These are phyloP conservation scores for Saturnia pavonia DNA, from an alignment of 2,888 invertebrate species.

Conservation along the genomic window DNA sequence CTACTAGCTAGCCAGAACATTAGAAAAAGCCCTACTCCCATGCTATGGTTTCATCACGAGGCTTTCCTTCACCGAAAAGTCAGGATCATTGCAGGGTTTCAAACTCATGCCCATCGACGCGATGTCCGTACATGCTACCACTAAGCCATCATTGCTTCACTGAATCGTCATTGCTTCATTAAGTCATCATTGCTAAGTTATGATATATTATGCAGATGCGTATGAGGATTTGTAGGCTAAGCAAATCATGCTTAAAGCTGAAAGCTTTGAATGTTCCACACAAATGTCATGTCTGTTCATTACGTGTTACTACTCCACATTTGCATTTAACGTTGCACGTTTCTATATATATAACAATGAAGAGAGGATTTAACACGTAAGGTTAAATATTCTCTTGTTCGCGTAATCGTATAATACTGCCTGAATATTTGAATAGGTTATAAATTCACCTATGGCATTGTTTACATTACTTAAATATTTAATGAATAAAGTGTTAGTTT, in stretches of 20 bases:
- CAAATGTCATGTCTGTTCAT: constrained; percentile 2
- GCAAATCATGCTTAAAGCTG: background rate
- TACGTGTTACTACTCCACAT: constrained; percentile 1
- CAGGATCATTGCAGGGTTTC: too few relatives aligned
- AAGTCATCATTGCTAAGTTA: too few relatives aligned
- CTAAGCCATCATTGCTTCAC: too few relatives aligned
- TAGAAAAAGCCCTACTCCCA: too few relatives aligned
- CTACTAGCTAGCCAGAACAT: too few relatives aligned
- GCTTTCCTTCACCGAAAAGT: too few relatives aligned
- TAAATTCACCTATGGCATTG: background rate
- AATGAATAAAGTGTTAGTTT: background rate
- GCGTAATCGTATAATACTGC: background rate
- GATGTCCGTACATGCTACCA: too few relatives aligned
- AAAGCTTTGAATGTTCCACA: background rate
- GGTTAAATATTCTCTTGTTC: constrained; percentile 13
- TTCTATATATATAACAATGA: constrained; percentile 5
- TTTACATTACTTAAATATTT: background rate
- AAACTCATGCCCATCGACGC: too few relatives aligned
- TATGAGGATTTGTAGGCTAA: background rate
- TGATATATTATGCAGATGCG: background rate
- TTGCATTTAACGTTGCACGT: constrained; percentile 10
- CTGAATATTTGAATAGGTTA: background rate
- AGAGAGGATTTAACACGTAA: constrained; percentile 1
- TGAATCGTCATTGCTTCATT: too few relatives aligned
- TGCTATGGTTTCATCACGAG: too few relatives aligned